Conservation (phyloP, 2,888 invertebrate species). For the Coelopa pilipes region DNA sequence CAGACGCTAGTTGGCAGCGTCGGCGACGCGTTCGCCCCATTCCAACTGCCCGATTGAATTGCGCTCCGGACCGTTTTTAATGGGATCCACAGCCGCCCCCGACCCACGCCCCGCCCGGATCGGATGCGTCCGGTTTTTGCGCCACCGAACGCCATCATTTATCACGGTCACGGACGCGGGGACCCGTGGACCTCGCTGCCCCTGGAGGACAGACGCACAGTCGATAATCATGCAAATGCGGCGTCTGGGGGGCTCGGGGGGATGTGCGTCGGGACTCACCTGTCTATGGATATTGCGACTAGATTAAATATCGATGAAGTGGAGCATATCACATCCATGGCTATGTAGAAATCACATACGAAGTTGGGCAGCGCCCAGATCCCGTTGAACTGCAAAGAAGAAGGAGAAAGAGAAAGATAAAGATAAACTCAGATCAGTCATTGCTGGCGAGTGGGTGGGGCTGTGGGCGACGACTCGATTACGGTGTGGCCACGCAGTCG, state of each 20-base stretch:
- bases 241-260: too few species aligned
- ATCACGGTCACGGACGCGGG: background rate
- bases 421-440: too few species aligned
- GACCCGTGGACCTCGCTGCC: background rate
- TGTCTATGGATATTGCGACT: slow-evolving; percentile 97
- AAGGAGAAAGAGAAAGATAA: background rate
- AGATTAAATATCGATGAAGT: slow-evolving; percentile 98
- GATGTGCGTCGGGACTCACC: slow-evolving; percentile 78
- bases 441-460: too few species aligned
- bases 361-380: slow-evolving; percentile 91
- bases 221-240: too few species aligned
- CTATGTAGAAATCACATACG: slow-evolving; percentile 97
- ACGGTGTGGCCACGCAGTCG: too few species aligned
- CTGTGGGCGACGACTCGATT: too few species aligned
- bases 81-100: background rate
- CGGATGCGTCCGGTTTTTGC: too few species aligned
- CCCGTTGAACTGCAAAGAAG: slow-evolving; percentile 79
- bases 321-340: slow-evolving; percentile 96
- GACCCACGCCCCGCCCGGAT: too few species aligned
- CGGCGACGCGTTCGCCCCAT: background rate
- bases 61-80: background rate
- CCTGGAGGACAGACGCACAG: too few species aligned
- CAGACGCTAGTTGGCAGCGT: too few species aligned
- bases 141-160: too few species aligned
- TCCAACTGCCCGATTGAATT: background rate